Conservation (phyloP, 2,113 vertebrate genomes). For the Ceratotherium simum region DNA sequence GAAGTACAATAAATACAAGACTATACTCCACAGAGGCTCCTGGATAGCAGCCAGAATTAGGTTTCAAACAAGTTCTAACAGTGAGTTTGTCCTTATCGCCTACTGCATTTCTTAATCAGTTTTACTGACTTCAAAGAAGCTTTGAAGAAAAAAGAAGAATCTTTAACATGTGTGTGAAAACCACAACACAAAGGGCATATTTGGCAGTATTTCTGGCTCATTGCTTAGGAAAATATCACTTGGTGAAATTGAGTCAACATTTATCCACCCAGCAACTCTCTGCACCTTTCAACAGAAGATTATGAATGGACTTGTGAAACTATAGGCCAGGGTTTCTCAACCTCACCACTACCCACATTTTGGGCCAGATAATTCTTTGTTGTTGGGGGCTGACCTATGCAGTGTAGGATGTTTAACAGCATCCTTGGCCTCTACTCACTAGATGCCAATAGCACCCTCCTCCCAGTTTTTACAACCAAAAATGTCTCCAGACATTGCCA, state of each 20-base stretch:
- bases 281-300: not conserved
- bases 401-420: not conserved
- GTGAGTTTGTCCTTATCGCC: conserved; percentile 3
- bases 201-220: conserved; percentile 52
- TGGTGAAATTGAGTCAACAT: conserved; percentile 40
- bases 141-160: conserved; percentile 58
- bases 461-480: not conserved
- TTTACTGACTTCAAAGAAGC: conserved; percentile 65
- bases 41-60: not conserved
- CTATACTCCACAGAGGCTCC: not conserved
- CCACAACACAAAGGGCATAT: not conserved
- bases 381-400: not conserved
- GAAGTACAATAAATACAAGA: not conserved
- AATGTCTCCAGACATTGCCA: not conserved
- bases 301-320: not conserved
- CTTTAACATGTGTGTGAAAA: conserved; percentile 36
- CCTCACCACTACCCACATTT: not conserved
- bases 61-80: not conserved
- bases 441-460: not conserved
- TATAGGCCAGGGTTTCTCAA: not conserved
- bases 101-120: conserved; percentile 51
- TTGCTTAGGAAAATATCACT: conserved; percentile 37
- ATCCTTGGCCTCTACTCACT: not conserved
- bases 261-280: not conserved
- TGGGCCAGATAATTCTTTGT: not conserved